Base-by-base conservation (phyloP, 2,888 invertebrate genomes). In the Thera obeliscata region DNA sequence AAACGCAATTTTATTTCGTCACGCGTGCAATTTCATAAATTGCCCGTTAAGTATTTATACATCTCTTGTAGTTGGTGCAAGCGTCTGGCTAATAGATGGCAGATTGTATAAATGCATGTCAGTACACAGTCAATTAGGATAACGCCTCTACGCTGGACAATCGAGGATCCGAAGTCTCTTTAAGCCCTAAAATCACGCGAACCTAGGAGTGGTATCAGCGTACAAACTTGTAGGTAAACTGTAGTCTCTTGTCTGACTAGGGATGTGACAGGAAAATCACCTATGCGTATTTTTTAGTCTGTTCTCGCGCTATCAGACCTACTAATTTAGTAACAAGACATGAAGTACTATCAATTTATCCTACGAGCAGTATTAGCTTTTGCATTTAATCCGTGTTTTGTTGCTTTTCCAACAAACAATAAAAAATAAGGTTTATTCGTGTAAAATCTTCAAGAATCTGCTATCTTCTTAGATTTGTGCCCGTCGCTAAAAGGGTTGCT, bases 91-190 rank as follows among this genome's bases (percentile, higher is more conserved):
- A 49, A 35, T 55, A 52, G 61, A 61, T 64, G 64, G 43, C 54
- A 49, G 69, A 69, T 62, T 58, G 43, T 12, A 43, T 8, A 48
- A 69, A 69, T 66, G 66, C 69, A 69, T 69, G 69, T 69, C 60
- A 60, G 54, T 49, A 66, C 63, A 69, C 66, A 66, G 63, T 66
- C 66, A 66, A 69, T 69, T 66, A 66, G 69, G 63, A 69, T 66
- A 66, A 57, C 63, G 57, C 60, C 60, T 59, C 9, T 43, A 41
- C 56, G 33, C 46, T 11, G 55, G 65, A 55, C 59, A 49, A 65
- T 66, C 65, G 12, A 46, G 46, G 60, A 57, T 64, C 55, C 41
- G 12, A 52, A 46, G 56, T 12, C 56, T 41, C 41, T 66, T 66
- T 43, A 69, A 56, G 49, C 33, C 49, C 49, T 22, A 57, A 57